phyloP scores from a whole-genome alignment of 2,797 vertebrate species.

The Falco naumanni region DNA sequence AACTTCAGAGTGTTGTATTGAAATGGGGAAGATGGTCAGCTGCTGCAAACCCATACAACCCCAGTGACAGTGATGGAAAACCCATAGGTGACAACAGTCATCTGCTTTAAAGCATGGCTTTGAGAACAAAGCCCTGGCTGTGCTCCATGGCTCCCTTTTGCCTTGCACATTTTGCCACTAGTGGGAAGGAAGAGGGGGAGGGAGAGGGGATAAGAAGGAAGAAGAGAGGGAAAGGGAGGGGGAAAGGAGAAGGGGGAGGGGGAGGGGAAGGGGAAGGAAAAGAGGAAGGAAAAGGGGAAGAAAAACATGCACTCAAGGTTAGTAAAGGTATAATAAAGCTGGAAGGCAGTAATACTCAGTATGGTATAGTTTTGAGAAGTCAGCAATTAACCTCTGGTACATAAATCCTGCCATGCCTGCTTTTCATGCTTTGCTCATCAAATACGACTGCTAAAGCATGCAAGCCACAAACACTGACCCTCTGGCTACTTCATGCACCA shows the following conservation, averaged over 20 bases:
- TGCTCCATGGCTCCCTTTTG: background rate
- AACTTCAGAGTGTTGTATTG: background rate
- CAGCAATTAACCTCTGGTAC: background rate
- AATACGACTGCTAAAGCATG: background rate
- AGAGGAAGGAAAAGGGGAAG: background rate
- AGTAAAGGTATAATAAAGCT: background rate
- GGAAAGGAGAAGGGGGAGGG: no score
- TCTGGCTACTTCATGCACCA: background rate
- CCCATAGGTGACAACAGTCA: background rate
- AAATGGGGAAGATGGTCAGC: fast-evolving
- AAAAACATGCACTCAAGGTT: background rate
- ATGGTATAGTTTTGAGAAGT: background rate
- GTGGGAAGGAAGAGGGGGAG: background rate
- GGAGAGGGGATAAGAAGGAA: background rate
- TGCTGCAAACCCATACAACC: background rate
- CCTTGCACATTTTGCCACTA: background rate
- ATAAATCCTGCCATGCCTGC: background rate
- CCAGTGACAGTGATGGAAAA: background rate
- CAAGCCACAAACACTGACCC: background rate
- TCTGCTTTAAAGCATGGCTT: background rate
- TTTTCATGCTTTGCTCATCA: background rate
- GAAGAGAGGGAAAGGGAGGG: no score
- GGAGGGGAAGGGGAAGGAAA: no score
- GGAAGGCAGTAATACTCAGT: background rate
- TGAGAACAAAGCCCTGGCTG: background rate